Evolutionary conservation across 2,888 invertebrate genomes (phyloP).

Genomic region (Cecidostiba fungosa): DNA sequence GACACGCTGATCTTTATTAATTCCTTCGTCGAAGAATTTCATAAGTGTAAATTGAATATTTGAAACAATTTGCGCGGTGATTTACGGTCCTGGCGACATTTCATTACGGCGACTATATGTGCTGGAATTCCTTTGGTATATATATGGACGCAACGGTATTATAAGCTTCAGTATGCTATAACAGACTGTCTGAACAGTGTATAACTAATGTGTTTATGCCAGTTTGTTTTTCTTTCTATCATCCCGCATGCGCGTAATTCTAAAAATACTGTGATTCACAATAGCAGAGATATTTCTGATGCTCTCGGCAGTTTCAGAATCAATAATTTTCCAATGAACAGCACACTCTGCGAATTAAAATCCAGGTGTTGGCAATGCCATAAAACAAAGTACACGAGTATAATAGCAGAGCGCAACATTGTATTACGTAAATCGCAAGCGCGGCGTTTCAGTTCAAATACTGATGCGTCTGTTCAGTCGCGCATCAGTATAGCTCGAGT

Average conservation of each 20-base stretch:
- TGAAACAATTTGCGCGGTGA: neutral
- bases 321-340: neutral
- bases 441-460: neutral
- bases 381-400: slow-evolving; percentile 2
- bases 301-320: neutral
- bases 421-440: slow-evolving; percentile 11
- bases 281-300: neutral
- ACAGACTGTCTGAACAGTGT: neutral
- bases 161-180: neutral
- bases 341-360: neutral
- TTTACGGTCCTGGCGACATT: slow-evolving; percentile 14
- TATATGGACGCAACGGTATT: neutral
- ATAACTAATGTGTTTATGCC: neutral
- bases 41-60: slow-evolving; percentile 21
- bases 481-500: neutral
- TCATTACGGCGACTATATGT: neutral
- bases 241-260: too few relatives aligned
- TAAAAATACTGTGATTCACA: neutral
- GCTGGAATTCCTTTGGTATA: neutral
- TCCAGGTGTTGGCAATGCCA: slow-evolving; percentile 10
- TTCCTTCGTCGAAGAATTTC: neutral
- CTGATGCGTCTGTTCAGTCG: neutral
- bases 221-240: neutral
- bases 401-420: slow-evolving; percentile 19
- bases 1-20: slow-evolving; percentile 33